Base-by-base conservation (phyloP, 2,888 invertebrate genomes). In the Calameuta pallipes region DNA sequence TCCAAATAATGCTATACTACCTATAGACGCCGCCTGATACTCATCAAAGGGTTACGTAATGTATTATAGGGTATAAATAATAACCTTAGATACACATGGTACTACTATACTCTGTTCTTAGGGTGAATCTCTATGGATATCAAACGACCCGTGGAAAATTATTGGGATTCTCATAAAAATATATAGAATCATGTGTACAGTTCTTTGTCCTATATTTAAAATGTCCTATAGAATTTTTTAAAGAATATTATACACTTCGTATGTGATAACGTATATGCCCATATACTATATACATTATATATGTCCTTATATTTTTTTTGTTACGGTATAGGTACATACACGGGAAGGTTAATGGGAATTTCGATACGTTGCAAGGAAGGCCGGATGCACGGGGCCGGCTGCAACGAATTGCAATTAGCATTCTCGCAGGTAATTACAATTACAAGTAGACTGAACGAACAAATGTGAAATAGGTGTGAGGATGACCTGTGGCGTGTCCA, bases 11-110 rank as follows among this genome's bases (percentile, higher is more conserved):
- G 12, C 33, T 33, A 33, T 70, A 33, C 12, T 33, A 74, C 37
- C 36, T 34, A 74, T 35, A 12, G 74, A 74, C 13, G 35, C 23
- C 74, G 74, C 30, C 74, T 74, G 74, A 74, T 74, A 37, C 79
- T 82, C 82, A 82, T 85, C 84, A 84, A 85, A 84, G 85, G 83
- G 81, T 82, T 83, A 79, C 41, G 69, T 75, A 73, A 75, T 78
- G 75, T 74, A 81, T 82, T 80, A 85, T 85, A 84, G 80, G 83
- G 82, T 80, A 75, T 82, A 80, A 83, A 82, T 82, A 78, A 81
- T 82, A 82, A 82, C 78, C 80, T 81, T 83, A 79, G 83, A 83
- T 82, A 81, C 84, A 78, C 82, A 73, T 75, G 82, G 80, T 81
- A 41, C 56, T 56, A 2, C 56, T 9, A 56, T 23, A 56, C 56